Evolutionary conservation across 2,888 invertebrate species (phyloP).

Genomic region (Ophioninae sp.): DNA sequence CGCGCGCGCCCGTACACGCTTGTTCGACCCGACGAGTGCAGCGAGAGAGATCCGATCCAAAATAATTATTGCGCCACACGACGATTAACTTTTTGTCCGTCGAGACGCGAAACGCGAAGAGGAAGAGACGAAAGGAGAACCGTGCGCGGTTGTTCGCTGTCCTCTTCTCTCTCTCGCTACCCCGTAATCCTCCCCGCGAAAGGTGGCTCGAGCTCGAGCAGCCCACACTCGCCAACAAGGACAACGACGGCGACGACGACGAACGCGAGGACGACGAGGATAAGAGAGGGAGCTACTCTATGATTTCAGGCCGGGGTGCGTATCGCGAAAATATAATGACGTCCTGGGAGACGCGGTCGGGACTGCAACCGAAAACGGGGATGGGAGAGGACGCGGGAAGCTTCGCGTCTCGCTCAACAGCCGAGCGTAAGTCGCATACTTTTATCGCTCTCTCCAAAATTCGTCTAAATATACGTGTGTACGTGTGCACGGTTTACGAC

Average conservation of each 20-base stretch:
- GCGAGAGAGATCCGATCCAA: conserved; percentile 62
- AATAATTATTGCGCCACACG: conserved; percentile 78
- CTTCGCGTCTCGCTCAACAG: conserved; percentile 49
- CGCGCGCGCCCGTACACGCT: neutral
- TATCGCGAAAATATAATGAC: conserved; percentile 63
- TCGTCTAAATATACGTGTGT: neutral
- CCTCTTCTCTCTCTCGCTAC: conserved; percentile 20
- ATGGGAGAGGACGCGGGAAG: conserved; percentile 22
- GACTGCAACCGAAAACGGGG: conserved; percentile 17
- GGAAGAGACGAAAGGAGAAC: conserved; percentile 37
- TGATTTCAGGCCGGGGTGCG: conserved; percentile 59
- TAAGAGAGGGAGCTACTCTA: conserved; percentile 54
- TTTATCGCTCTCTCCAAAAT: conserved; percentile 32
- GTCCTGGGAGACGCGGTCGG: conserved; percentile 47
- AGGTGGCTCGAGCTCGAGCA: conserved; percentile 18
- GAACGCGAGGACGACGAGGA: conserved; percentile 4
- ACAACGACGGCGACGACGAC: conserved; percentile 4
- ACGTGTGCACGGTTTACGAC: neutral
- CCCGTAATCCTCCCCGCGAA: conserved; percentile 27
- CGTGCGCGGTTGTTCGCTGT: conserved; percentile 10
- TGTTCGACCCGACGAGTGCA: conserved; percentile 49
- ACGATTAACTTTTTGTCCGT: conserved; percentile 78
- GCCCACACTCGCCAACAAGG: conserved; percentile 16
- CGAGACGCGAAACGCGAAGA: conserved; percentile 61
- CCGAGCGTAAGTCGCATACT: conserved; percentile 20